phyloP scores from a whole-genome alignment of 2,113 vertebrate genomes.

The Poeciliopsis turrubarensis region DNA sequence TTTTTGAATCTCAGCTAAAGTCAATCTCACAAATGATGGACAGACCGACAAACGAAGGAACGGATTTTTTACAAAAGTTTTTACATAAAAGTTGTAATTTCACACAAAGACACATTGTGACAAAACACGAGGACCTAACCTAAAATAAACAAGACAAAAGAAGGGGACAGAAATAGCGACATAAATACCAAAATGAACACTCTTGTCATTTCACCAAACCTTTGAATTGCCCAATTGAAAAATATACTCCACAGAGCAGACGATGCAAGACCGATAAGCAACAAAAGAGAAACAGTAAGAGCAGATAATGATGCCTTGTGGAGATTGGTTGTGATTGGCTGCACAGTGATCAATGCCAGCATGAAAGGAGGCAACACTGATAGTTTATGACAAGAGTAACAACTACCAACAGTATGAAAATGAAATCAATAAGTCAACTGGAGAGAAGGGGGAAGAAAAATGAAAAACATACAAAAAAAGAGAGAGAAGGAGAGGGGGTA shows the following conservation, averaged over 20 bases:
- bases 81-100: background rate
- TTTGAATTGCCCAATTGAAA: constrained; percentile 39
- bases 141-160: background rate
- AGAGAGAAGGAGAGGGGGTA: background rate
- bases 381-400: constrained; percentile 59
- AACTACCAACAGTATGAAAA: constrained; percentile 69
- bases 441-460: constrained; percentile 27
- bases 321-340: constrained; percentile 63
- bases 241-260: constrained; percentile 35
- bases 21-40: background rate
- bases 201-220: constrained; percentile 22
- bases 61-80: too few relatives aligned
- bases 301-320: constrained; percentile 54
- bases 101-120: background rate
- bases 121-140: background rate
- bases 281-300: constrained; percentile 40
- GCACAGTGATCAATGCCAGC: constrained; percentile 57
- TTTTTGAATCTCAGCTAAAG: background rate
- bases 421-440: constrained; percentile 69
- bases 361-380: constrained; percentile 61
- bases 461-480: constrained; percentile 29
- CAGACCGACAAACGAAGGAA: background rate
- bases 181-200: background rate
- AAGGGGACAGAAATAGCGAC: background rate
- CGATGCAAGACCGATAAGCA: constrained; percentile 43